Conservation (phyloP, 1,140 invertebrate species). For the Anadara kagoshimensis region DNA sequence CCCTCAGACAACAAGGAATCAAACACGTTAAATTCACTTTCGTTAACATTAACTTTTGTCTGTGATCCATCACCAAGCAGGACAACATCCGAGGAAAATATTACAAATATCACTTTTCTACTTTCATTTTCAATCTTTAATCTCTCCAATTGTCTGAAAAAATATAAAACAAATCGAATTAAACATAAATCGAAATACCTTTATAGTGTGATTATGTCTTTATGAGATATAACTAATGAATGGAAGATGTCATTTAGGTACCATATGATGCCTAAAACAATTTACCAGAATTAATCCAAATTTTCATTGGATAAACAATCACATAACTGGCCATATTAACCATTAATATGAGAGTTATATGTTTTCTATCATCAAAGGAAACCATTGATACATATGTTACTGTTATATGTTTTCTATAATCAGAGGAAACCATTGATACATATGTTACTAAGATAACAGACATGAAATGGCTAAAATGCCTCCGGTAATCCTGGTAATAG, state of each 20-base stretch:
- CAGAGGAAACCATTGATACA: too few relatives aligned
- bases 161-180: neutral
- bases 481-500: too few relatives aligned
- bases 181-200: neutral
- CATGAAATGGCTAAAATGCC: too few relatives aligned
- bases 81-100: constrained; percentile 58
- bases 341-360: too few relatives aligned
- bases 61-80: constrained; percentile 53
- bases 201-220: neutral
- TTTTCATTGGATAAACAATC: too few relatives aligned
- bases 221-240: neutral
- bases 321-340: too few relatives aligned
- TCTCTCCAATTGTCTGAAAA: constrained; percentile 59
- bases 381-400: too few relatives aligned
- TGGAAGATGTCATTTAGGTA: neutral
- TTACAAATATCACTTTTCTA: constrained; percentile 59
- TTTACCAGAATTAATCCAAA: neutral
- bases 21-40: constrained; percentile 40
- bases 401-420: too few relatives aligned
- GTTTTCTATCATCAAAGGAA: too few relatives aligned
- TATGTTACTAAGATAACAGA: too few relatives aligned
- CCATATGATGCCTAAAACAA: neutral
- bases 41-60: constrained; percentile 1
- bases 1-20: constrained; percentile 51
- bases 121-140: constrained; percentile 62